These are phyloP conservation scores for Sericinus montela DNA, from an alignment of 2,888 invertebrate genomes.

Conservation along the genomic window DNA sequence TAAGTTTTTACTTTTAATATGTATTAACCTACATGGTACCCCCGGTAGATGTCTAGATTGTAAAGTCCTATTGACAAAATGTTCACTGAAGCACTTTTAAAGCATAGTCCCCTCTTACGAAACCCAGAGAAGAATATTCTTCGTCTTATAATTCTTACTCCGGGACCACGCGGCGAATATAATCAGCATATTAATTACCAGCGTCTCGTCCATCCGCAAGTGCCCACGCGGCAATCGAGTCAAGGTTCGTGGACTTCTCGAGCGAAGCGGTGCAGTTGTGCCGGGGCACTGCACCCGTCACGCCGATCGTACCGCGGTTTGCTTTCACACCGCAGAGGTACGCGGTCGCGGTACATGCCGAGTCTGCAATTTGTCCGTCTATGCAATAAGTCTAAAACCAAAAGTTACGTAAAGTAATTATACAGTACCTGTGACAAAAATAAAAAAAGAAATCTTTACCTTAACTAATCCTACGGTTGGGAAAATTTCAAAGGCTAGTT, in stretches of 20 bases:
- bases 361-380: constrained; percentile 82
- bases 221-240: constrained; percentile 84
- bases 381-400: constrained; percentile 73
- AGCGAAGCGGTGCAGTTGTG: constrained; percentile 79
- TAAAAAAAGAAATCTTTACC: constrained; percentile 46
- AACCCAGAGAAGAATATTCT: too few relatives aligned
- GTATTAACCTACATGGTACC: too few relatives aligned
- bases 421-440: not conserved
- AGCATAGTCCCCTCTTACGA: too few relatives aligned
- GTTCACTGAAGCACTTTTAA: too few relatives aligned
- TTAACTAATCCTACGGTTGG: constrained; percentile 81
- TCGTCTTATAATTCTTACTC: too few relatives aligned
- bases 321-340: constrained; percentile 83
- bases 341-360: constrained; percentile 84
- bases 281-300: constrained; percentile 79
- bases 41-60: too few relatives aligned
- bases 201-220: constrained; percentile 61
- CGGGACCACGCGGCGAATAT: too few relatives aligned
- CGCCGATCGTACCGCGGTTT: constrained; percentile 81
- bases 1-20: too few relatives aligned
- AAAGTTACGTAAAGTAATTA: not conserved
- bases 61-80: too few relatives aligned
- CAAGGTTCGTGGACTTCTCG: constrained; percentile 71
- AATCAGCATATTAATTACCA: constrained; percentile 27
- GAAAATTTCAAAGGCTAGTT: constrained; percentile 81